Evolutionary conservation across 2,113 vertebrate genomes (phyloP).

Genomic region (Anolis sagrei): DNA sequence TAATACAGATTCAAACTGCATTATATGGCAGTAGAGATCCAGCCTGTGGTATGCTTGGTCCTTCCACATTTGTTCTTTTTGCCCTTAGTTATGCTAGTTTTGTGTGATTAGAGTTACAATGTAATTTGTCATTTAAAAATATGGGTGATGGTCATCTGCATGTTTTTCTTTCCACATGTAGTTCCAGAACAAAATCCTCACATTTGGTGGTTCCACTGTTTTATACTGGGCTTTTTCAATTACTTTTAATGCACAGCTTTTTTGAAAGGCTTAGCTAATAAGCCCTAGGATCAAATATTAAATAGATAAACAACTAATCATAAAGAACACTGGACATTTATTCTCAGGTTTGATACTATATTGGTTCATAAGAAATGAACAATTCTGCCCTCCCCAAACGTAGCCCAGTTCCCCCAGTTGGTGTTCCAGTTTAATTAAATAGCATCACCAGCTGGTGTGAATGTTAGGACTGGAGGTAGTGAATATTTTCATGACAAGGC

Average conservation of each 20-base stretch:
- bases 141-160: too few species aligned
- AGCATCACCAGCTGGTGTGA: constrained; percentile 46
- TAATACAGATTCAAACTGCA: too few species aligned
- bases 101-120: too few species aligned
- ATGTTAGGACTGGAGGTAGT: constrained; percentile 45
- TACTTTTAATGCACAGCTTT: neutral
- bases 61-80: too few species aligned
- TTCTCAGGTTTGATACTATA: neutral
- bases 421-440: constrained; percentile 47
- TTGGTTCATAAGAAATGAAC: neutral
- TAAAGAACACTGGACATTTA: neutral
- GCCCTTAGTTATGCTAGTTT: too few species aligned
- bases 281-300: neutral
- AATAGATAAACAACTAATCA: neutral
- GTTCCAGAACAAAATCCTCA: too few species aligned
- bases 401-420: neutral
- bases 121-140: too few species aligned
- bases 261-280: neutral
- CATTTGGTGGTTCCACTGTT: too few species aligned
- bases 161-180: too few species aligned
- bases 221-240: neutral
- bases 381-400: neutral
- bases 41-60: too few species aligned
- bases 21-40: too few species aligned
- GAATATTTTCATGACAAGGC: constrained; percentile 56